Evolutionary conservation across 2,888 invertebrate genomes (phyloP).

Genomic region (Sipha maydis): DNA sequence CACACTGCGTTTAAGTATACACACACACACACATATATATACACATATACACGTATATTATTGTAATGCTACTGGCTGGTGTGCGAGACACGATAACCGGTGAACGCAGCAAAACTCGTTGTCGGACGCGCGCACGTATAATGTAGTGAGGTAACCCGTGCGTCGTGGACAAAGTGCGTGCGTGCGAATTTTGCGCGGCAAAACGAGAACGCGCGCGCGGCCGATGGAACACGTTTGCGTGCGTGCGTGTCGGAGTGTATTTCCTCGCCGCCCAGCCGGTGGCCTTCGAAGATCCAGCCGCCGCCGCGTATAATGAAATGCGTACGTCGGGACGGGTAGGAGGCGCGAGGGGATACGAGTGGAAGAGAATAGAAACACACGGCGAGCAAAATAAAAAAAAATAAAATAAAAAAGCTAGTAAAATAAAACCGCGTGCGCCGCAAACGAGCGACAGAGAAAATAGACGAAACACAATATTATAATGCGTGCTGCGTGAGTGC

Average conservation of each 20-base stretch:
- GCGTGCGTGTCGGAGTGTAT: neutral
- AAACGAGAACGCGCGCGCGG: conserved; percentile 36
- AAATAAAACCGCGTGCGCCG: conserved; percentile 22
- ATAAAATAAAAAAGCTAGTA: neutral
- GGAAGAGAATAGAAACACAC: no score
- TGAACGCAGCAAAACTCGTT: neutral
- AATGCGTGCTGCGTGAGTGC: conserved; percentile 23
- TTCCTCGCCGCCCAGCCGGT: neutral
- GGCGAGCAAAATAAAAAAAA: neutral
- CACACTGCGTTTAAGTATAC: neutral
- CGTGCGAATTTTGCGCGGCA: conserved; percentile 42
- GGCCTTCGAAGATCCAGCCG: conserved; percentile 46
- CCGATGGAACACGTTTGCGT: neutral
- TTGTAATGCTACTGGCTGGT: no score
- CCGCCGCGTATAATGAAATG: conserved; percentile 7
- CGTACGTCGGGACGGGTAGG: no score
- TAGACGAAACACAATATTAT: neutral
- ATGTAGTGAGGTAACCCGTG: neutral
- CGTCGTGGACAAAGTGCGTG: conserved; percentile 3
- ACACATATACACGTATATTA: no score
- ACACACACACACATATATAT: no score
- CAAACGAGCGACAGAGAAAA: conserved; percentile 18
- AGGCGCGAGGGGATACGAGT: neutral
- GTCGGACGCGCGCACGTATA: neutral
- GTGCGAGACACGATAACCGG: neutral